Evolutionary conservation across 2,113 vertebrate species (phyloP).

Genomic region (Larimichthys polyactis): DNA sequence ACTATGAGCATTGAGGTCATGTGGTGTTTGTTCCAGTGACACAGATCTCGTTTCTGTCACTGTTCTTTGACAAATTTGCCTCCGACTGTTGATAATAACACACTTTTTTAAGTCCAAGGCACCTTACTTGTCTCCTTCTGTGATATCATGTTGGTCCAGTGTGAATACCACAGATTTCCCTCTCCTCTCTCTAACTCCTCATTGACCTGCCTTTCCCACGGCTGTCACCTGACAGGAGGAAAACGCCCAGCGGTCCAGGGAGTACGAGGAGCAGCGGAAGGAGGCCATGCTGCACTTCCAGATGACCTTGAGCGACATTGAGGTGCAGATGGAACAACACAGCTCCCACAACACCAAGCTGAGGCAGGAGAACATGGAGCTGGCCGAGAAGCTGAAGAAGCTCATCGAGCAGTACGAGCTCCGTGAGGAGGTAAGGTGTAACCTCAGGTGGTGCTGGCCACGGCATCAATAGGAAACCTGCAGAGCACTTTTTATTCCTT

Average conservation of each 20-base stretch:
- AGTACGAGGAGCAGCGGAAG: conserved; percentile 96
- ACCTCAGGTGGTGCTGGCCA: too few species aligned
- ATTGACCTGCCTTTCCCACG: not conserved
- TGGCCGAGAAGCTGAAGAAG: conserved; percentile 97
- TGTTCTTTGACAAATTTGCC: not conserved
- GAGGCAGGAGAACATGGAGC: conserved; percentile 95
- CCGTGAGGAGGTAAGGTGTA: conserved; percentile 91
- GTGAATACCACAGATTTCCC: not conserved
- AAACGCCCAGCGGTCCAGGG: conserved; percentile 93
- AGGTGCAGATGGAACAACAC: conserved; percentile 96
- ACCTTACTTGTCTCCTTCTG: not conserved
- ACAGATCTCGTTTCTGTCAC: not conserved
- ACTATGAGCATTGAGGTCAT: not conserved
- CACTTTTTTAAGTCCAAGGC: not conserved
- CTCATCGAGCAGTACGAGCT: conserved; percentile 97
- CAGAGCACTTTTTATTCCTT: too few species aligned
- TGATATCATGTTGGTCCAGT: not conserved
- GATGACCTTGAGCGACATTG: conserved; percentile 95
- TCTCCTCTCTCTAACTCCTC: too few species aligned
- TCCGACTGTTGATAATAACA: not conserved
- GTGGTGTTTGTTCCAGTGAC: too few species aligned
- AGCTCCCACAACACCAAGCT: conserved; percentile 94
- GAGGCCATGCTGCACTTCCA: conserved; percentile 98
- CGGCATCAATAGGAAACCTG: too few species aligned
- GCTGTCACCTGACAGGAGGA: conserved; percentile 87